phyloP scores from a whole-genome alignment of 2,797 vertebrate genomes.

The Synaphobranchus kaupii region DNA sequence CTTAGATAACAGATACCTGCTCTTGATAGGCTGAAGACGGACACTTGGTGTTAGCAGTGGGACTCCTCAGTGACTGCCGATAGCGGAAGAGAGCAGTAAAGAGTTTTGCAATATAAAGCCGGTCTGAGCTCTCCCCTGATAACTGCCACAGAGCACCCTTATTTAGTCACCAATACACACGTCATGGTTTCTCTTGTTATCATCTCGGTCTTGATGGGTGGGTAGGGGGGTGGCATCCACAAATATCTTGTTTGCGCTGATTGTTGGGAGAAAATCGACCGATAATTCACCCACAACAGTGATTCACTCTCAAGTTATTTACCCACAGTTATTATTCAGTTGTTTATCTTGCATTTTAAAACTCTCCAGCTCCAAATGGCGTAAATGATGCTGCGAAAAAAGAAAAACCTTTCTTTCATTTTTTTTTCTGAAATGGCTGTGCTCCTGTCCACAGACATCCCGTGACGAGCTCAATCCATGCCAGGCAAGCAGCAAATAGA shows the following conservation, averaged over 20 bases:
- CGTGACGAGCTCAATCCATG: neutral
- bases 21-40: neutral
- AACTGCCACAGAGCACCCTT: neutral
- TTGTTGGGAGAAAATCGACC: neutral
- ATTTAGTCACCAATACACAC: neutral
- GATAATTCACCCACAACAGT: conserved; percentile 2
- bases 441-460: neutral
- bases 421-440: neutral
- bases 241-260: neutral
- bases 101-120: neutral
- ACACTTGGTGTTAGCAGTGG: neutral
- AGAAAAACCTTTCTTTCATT: neutral
- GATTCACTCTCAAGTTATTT: neutral
- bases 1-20: neutral
- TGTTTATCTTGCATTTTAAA: neutral
- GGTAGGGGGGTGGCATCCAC: neutral
- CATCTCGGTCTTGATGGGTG: neutral
- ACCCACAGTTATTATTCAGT: neutral
- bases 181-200: neutral
- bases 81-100: neutral
- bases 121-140: neutral
- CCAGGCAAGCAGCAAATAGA: conserved; percentile 28
- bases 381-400: neutral
- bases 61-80: neutral
- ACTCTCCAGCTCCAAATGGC: neutral